Conservation (phyloP, 2,113 vertebrate species). For the Tychaedon coryphoeus region DNA sequence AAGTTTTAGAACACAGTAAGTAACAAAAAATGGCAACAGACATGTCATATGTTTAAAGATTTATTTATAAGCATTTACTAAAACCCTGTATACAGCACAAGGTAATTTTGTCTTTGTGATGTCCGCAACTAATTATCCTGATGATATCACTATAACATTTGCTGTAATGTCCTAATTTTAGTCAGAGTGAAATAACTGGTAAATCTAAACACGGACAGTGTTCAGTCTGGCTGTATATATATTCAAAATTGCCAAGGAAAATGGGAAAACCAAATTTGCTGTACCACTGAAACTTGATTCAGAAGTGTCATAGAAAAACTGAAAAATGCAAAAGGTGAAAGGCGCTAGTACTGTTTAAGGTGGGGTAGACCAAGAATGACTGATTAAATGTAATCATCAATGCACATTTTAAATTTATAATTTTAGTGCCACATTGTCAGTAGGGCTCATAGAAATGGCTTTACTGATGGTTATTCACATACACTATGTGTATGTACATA, state of each 20-base stretch:
- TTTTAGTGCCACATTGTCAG: neutral
- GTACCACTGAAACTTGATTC: neutral
- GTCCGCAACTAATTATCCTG: neutral
- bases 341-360: neutral
- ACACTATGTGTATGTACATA: neutral
- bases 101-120: neutral
- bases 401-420: neutral
- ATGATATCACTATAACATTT: neutral
- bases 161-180: neutral
- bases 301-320: neutral
- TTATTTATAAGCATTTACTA: neutral
- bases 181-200: neutral
- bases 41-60: neutral
- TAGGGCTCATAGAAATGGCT: neutral
- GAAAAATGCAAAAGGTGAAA: neutral
- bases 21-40: neutral
- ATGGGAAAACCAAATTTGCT: neutral
- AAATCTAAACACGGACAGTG: neutral
- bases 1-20: neutral
- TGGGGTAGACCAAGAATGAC: neutral
- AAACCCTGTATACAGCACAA: neutral
- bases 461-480: neutral
- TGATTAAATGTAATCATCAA: neutral
- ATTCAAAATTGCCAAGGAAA: neutral
- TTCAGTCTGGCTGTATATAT: neutral